These are phyloP conservation scores for Monoplex corrugatus DNA, from an alignment of 2,888 invertebrate species.

Conservation along the genomic window DNA sequence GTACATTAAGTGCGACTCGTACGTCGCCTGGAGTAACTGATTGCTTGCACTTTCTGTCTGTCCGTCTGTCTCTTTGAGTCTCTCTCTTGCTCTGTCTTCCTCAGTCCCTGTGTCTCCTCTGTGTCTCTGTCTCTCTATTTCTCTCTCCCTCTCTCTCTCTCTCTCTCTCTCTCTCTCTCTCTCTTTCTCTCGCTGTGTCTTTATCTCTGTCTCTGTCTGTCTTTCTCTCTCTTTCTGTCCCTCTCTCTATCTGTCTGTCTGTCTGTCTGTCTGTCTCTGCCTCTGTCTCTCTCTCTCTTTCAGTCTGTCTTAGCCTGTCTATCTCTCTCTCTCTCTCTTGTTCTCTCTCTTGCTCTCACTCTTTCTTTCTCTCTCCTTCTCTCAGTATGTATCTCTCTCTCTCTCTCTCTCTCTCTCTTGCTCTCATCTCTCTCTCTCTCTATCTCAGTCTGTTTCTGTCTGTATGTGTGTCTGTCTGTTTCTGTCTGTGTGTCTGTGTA, in stretches of 20 bases:
- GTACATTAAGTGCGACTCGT: no score
- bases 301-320: background rate
- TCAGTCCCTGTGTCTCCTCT: no score
- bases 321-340: background rate
- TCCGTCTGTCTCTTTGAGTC: no score
- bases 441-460: background rate
- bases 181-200: conserved; percentile 9
- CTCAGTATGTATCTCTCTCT: conserved; percentile 17
- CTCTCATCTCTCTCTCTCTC: background rate
- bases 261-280: background rate
- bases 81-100: no score
- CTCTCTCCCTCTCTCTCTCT: conserved; percentile 5
- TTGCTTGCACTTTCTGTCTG: no score
- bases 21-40: no score
- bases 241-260: background rate
- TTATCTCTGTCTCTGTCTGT: background rate
- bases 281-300: background rate
- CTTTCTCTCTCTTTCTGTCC: background rate
- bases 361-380: no score
- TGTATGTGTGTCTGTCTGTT: background rate
- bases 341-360: background rate
- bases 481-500: background rate
- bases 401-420: background rate
- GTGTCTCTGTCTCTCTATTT: background rate
- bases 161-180: conserved; percentile 3